A percentile compares a stretch with the other conserved stretches of the same genome.
These are phyloP conservation scores for Apteryx mantelli DNA, from an alignment of 2,113 vertebrate species.

Conservation along the genomic window DNA sequence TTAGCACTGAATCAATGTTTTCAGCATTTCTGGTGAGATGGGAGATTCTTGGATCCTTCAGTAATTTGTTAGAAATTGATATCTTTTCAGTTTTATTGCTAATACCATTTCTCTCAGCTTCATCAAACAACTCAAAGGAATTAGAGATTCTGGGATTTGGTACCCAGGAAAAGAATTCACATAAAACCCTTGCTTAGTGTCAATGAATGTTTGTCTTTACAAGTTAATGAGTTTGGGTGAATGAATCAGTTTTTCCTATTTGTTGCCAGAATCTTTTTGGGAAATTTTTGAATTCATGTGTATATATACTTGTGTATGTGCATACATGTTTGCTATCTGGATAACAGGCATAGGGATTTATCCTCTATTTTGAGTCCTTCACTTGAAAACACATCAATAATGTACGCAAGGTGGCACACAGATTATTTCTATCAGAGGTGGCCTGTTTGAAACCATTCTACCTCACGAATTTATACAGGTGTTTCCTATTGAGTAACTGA, in stretches of 20 bases:
- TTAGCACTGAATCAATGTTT: neutral
- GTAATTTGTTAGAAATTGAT: neutral
- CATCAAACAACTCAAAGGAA: neutral
- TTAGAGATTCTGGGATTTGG: neutral
- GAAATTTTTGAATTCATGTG: neutral
- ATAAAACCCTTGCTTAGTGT: neutral
- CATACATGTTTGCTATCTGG: accelerated
- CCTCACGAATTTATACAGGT: neutral
- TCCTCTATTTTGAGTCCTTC: neutral
- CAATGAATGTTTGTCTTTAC: neutral
- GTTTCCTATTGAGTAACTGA: neutral
- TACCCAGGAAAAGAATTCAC: neutral
- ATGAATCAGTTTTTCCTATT: neutral
- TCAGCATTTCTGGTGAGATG: neutral
- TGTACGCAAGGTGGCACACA: neutral
- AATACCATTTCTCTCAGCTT: neutral
- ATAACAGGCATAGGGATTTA: neutral
- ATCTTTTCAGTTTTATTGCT: neutral
- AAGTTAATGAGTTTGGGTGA: neutral
- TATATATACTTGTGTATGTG: neutral
- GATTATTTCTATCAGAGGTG: neutral
- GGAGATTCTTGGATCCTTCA: neutral
- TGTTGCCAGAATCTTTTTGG: neutral
- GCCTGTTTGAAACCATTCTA: neutral
- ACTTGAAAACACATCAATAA: neutral